Conservation (phyloP, 2,888 invertebrate species). For the Fragum fragum region DNA sequence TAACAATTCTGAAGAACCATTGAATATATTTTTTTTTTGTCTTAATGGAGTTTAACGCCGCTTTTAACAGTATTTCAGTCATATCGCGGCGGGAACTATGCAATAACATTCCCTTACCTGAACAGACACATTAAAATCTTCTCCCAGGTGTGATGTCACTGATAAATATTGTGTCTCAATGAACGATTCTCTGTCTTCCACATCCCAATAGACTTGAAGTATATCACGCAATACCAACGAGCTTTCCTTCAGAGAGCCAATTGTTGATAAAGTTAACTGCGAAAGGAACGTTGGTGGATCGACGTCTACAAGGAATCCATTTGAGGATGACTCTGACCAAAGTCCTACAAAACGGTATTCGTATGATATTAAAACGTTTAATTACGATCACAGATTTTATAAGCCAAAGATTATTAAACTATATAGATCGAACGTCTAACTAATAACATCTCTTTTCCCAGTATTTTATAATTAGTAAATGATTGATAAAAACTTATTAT, state of each 20-base stretch:
- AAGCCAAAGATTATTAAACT: no score
- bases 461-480: no score
- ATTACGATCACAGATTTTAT: no score
- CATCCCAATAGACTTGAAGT: conserved; percentile 56
- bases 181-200: conserved; percentile 47
- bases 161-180: conserved; percentile 64
- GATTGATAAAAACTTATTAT: no score
- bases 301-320: conserved; percentile 67
- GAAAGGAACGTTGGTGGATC: conserved; percentile 40
- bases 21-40: no score
- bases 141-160: conserved; percentile 60
- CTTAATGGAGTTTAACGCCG: no score
- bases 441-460: no score
- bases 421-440: no score
- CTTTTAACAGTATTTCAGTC: no score
- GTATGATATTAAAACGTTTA: no score
- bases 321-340: conserved; percentile 58
- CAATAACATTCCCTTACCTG: conserved; percentile 13
- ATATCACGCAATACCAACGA: conserved; percentile 40
- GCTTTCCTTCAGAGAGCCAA: conserved; percentile 37
- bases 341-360: conserved; percentile 37
- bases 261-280: conserved; percentile 22
- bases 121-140: conserved; percentile 57
- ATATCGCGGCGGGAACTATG: no score
- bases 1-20: no score